Evolutionary conservation across 2,888 invertebrate genomes (phyloP).

Genomic region (Lycaena phlaeas): DNA sequence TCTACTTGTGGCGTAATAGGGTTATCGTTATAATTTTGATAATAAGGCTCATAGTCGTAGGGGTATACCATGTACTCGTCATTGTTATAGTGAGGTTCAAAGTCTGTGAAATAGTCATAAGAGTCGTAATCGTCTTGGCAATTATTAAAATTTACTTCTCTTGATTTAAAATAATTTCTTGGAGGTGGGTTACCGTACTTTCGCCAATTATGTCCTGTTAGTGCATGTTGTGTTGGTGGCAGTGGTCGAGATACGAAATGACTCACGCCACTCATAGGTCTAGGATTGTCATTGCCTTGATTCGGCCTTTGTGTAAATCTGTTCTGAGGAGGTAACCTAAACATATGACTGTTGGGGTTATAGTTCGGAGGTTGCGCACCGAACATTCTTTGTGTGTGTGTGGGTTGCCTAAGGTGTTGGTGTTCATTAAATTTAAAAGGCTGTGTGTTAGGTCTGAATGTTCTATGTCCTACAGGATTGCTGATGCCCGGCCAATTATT

Average conservation of each 20-base stretch:
- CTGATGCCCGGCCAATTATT: background rate
- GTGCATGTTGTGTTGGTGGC: slow-evolving; percentile 10
- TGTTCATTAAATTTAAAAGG: background rate
- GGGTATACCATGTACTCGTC: background rate
- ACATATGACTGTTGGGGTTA: slow-evolving; percentile 8
- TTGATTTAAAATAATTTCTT: slow-evolving; percentile 21
- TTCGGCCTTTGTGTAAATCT: background rate
- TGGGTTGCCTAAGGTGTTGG: no score
- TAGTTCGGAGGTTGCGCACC: slow-evolving; percentile 9
- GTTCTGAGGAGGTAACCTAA: slow-evolving; percentile 2
- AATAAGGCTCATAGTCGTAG: background rate
- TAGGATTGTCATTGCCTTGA: background rate
- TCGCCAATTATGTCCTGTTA: slow-evolving; percentile 19
- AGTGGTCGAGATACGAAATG: slow-evolving; percentile 7
- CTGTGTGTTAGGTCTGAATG: background rate
- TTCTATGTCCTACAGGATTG: background rate
- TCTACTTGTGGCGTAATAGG: background rate
- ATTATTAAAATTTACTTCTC: slow-evolving; percentile 20
- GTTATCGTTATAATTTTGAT: background rate
- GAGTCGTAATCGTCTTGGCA: slow-evolving; percentile 3
- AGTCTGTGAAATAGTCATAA: slow-evolving; percentile 1
- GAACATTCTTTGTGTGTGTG: background rate
- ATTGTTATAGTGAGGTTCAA: slow-evolving; percentile 3
- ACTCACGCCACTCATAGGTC: slow-evolving; percentile 15
- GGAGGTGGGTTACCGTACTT: slow-evolving; percentile 21